phyloP scores from a whole-genome alignment of 1,140 invertebrate species.

The Ostrea denselamellosa region DNA sequence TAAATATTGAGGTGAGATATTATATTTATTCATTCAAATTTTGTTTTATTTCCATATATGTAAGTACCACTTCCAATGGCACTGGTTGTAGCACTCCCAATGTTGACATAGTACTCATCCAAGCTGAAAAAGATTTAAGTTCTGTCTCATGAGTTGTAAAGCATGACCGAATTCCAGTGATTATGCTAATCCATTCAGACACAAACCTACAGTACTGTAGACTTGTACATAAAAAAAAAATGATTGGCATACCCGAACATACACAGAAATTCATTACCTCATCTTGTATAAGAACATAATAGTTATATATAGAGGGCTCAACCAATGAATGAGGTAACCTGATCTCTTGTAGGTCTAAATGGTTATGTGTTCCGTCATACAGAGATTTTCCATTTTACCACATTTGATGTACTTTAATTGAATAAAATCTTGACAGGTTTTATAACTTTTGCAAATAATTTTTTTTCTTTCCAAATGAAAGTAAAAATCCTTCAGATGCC shows the following conservation, averaged over 20 bases:
- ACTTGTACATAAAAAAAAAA: neutral
- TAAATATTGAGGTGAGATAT: no score
- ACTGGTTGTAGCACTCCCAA: neutral
- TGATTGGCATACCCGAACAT: neutral
- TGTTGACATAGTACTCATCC: neutral
- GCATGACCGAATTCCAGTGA: conserved; percentile 33
- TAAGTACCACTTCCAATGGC: neutral
- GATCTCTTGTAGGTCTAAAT: no score
- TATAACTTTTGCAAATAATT: no score
- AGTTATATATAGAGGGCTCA: no score
- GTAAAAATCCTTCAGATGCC: no score
- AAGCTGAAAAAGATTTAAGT: neutral
- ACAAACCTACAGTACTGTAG: neutral
- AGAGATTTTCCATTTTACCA: no score
- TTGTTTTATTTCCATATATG: neutral
- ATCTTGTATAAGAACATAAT: no score
- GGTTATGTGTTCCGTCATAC: no score
- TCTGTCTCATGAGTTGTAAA: neutral
- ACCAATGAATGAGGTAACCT: no score
- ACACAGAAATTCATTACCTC: neutral
- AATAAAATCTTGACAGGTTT: no score
- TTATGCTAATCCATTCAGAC: conserved; percentile 36
- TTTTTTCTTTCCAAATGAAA: no score
- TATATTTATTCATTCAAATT: neutral
- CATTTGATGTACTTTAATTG: no score